Evolutionary conservation across 2,888 invertebrate genomes (phyloP), one percentile per base, ranked within the genome.

Genomic region (Aspidiotus rigidus): DNA sequence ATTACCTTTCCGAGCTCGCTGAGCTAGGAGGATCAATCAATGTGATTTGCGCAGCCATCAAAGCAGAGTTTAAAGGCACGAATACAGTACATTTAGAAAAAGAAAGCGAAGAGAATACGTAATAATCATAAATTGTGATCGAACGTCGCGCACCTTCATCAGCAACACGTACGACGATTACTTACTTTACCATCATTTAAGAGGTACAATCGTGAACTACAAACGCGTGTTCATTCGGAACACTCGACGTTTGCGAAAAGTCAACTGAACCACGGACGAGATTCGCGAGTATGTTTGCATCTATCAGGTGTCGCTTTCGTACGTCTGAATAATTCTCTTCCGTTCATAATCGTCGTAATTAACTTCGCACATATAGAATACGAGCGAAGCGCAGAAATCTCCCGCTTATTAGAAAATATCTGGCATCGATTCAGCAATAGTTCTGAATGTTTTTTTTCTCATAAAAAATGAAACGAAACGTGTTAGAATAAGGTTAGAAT

Each of bases 1-100:
- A 13, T 72, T 70, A 72, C 91, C 91, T 91, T 81, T 92, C 92
- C 73, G 92, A 92, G 80, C 92, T 93, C 73, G 91, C 92, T 71
- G 92, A 92, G 78, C 92, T 92, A 75, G 90, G 90, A 74, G 90
- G 89, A 80, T 91, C 91, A 76, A 88, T 86, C 13, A 73, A 73
- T 69, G 74, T 73, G 62, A 75, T 70, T 70, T 72, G 74, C 44
- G 74, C 74, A 62, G 75, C 74, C 75, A 75, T 75, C 49, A 44
- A 44, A 28, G 13, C 10, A 9, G 28, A 60, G 39, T 28, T 40
- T 8, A 60, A 49, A 49, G 10, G 49, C 49, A n/a, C 49, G 28
- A 28, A 28, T 28, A 28, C 49, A n/a, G 10, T 13, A 49, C 49
- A 49, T 49, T n/a, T 49, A 49, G n/a, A 13, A 13, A 49, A 13